Conservation (phyloP, 2,888 invertebrate species). For the Eristalinus sepulchralis region DNA sequence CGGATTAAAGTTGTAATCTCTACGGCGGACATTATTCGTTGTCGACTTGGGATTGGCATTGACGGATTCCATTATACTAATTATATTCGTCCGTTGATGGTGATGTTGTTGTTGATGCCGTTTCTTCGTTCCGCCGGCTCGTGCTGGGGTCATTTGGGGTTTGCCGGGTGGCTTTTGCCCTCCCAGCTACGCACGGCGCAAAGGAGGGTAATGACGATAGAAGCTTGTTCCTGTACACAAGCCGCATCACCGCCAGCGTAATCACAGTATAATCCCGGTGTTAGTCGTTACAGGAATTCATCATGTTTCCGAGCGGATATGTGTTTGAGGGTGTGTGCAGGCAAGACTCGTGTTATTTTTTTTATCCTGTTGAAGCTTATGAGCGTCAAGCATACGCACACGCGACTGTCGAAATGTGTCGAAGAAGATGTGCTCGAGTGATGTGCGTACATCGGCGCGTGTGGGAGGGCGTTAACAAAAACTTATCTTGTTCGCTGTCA, state of each 20-base stretch:
- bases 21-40: conserved; percentile 49
- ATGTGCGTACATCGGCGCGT: neutral
- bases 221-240: conserved; percentile 20
- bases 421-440: neutral
- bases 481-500: conserved; percentile 39
- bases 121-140: neutral
- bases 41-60: conserved; percentile 60
- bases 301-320: neutral
- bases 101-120: neutral
- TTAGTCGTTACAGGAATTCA: conserved; percentile 1
- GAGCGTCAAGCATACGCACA: conserved; percentile 7
- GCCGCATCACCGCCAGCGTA: conserved; percentile 13
- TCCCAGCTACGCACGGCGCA: neutral
- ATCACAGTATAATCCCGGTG: conserved; percentile 33
- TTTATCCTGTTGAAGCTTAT: conserved; percentile 16
- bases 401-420: conserved; percentile 31
- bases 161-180: neutral
- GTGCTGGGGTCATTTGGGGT: neutral
- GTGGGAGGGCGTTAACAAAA: neutral
- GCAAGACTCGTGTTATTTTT: neutral
- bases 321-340: neutral
- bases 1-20: conserved; percentile 65
- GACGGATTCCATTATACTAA: conserved; percentile 57
- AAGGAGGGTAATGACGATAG: conserved; percentile 8
- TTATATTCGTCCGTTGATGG: conserved; percentile 36